phyloP scores from a whole-genome alignment of 2,113 vertebrate species.

The Galeopterus variegatus region DNA sequence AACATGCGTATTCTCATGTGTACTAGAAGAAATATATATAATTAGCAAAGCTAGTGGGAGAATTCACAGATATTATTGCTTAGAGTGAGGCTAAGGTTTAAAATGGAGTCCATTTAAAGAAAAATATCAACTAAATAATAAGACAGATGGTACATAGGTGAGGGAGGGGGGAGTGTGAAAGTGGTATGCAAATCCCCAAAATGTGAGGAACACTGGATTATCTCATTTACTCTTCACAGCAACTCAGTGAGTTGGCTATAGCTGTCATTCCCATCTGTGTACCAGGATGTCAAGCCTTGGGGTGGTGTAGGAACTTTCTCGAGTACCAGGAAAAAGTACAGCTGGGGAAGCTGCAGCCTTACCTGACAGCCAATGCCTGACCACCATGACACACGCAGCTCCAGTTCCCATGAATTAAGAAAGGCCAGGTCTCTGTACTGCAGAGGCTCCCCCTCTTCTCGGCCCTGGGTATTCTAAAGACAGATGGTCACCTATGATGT shows the following conservation, averaged over 20 bases:
- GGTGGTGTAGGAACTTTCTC: neutral
- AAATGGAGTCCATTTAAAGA: neutral
- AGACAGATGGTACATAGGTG: neutral
- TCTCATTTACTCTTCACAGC: neutral
- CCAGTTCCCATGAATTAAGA: rapidly evolving
- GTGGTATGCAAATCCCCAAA: neutral
- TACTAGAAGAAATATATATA: neutral
- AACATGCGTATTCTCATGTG: neutral
- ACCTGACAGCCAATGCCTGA: rapidly evolving
- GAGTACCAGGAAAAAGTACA: too few species aligned
- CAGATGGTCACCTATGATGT: too few species aligned
- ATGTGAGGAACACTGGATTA: neutral
- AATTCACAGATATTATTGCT: neutral
- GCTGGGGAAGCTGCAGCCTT: neutral
- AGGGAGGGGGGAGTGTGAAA: too few species aligned
- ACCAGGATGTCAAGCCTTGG: neutral
- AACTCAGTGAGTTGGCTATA: rapidly evolving
- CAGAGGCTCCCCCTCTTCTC: neutral
- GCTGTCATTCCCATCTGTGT: neutral
- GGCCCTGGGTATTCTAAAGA: neutral
- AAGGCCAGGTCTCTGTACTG: neutral
- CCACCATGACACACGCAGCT: neutral
- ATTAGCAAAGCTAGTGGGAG: neutral
- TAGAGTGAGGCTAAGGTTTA: neutral
- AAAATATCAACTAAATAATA: neutral